Base-by-base conservation (phyloP, 2,113 vertebrate species). In the Clinocottus analis region DNA sequence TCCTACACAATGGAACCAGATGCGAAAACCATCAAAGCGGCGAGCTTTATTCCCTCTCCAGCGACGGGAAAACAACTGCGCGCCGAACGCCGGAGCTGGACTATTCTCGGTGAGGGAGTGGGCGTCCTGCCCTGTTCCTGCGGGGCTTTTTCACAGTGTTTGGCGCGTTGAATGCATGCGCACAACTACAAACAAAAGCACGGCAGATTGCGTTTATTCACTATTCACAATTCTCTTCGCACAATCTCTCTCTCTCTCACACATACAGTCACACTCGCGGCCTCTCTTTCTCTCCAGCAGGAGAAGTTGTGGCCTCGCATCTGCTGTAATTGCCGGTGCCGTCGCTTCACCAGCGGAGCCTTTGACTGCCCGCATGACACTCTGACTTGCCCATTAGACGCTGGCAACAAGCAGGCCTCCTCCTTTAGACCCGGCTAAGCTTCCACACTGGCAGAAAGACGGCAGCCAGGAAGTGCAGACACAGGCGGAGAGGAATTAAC, bases 41-140 rank as follows among this genome's bases (percentile, higher is more conserved):
- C 65, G 41, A 53, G 62, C 71, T 63, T 59, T 23, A 59, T 67
- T 58, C 70, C 75, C 61, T 65, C 47, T 12, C 29, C 25, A n/a
- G 73, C 39, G 7, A 45, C 10, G 55, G 49, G 25, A 78, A 31
- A 74, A 82, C 61, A 83, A 69, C 16, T 45, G 60, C 16, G 39
- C 45, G 3, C 49, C 61, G 43, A 82, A 78, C 39, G 39, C 39
- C 4, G 39, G 75, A 76, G 66, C 79, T 39, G 59, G 79, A 89
- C 82, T 87, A 87, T 87, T 85, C 79, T 85, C 68, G 56, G 86
- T 25, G 68, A 55, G 53, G 55, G 78, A 82, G 85, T 85, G 81
- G 87, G 87, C 31, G 85, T 80, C 69, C 35, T 72, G 85, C 80
- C 80, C 72, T 75, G 75, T 72, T 86, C 82, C 85, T 84, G 80